A percentile compares a stretch with the other conserved stretches of the same genome.
phyloP scores from a whole-genome alignment of 2,888 invertebrate species.

The Tetragnatha montana region DNA sequence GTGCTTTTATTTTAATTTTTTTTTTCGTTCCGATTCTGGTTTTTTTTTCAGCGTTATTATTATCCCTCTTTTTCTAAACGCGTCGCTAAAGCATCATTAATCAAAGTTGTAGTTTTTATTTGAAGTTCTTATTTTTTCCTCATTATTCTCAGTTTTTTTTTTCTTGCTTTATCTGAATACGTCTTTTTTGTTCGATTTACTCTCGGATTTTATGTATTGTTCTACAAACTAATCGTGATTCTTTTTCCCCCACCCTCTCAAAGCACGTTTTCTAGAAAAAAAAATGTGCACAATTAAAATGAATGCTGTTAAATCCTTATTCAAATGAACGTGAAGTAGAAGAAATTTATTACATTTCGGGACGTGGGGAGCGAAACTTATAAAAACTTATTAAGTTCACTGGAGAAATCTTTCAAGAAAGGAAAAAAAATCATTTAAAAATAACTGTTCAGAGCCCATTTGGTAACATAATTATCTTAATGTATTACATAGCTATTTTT shows the following conservation, averaged over 20 bases:
- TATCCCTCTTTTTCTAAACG: slow-evolving; percentile 35
- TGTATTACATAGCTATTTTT: too few species aligned
- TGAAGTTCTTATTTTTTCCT: slow-evolving; percentile 33
- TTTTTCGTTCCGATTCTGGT: slow-evolving; percentile 3
- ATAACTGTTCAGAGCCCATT: neutral
- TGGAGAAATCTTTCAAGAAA: neutral
- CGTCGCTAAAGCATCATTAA: slow-evolving; percentile 47
- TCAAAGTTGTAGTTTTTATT: slow-evolving; percentile 40
- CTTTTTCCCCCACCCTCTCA: neutral
- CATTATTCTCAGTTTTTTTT: neutral
- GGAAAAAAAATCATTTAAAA: neutral
- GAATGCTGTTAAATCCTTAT: neutral
- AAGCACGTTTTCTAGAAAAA: neutral
- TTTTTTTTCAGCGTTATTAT: slow-evolving; percentile 3
- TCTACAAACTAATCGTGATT: slow-evolving; percentile 36
- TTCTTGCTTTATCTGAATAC: neutral
- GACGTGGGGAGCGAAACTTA: neutral
- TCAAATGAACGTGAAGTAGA: neutral
- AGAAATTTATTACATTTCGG: neutral
- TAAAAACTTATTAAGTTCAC: neutral
- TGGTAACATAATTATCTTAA: too few species aligned
- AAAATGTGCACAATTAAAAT: neutral
- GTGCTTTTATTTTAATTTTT: neutral
- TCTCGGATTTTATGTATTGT: slow-evolving; percentile 49
- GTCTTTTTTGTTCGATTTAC: slow-evolving; percentile 20